These are phyloP conservation scores for Calliopum simillimum DNA, from an alignment of 2,888 invertebrate genomes.

Conservation along the genomic window DNA sequence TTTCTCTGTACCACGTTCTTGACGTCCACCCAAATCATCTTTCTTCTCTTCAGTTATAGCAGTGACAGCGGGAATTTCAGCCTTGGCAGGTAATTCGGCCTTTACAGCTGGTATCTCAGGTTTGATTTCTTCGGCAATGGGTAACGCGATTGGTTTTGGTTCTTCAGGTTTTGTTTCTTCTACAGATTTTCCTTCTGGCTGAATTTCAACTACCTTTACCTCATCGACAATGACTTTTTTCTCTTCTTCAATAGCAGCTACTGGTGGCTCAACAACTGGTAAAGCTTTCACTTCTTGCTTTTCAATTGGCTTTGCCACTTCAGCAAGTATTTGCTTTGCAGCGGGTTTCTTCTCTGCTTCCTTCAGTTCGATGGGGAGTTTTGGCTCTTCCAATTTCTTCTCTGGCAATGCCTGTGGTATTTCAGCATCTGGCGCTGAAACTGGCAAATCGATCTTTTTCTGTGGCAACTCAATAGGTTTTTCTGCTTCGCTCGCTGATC, in stretches of 20 bases:
- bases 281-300: constrained; percentile 51
- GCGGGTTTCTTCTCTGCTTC: constrained; percentile 45
- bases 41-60: constrained; percentile 47
- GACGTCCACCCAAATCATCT: constrained; percentile 52
- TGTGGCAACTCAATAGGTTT: not conserved
- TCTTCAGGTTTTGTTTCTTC: not conserved
- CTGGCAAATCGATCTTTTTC: constrained; percentile 46
- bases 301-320: constrained; percentile 40
- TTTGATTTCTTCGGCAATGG: not conserved
- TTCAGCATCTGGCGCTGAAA: constrained; percentile 51
- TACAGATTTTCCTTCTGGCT: constrained; percentile 43
- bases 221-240: constrained; percentile 49
- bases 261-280: constrained; percentile 46
- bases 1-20: constrained; percentile 52
- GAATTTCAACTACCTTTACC: constrained; percentile 40
- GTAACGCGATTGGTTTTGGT: not conserved
- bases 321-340: constrained; percentile 50
- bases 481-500: constrained; percentile 38
- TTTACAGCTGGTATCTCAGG: constrained; percentile 35
- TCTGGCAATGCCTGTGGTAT: constrained; percentile 49
- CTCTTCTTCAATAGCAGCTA: constrained; percentile 45
- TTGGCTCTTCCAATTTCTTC: constrained; percentile 41
- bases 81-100: constrained; percentile 24
- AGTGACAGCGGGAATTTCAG: constrained; percentile 32
- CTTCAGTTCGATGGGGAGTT: constrained; percentile 40